Evolutionary conservation across 2,888 invertebrate genomes (phyloP), one percentile per base, ranked within the genome.

Genomic region (Ecdyonurus torrentis): DNA sequence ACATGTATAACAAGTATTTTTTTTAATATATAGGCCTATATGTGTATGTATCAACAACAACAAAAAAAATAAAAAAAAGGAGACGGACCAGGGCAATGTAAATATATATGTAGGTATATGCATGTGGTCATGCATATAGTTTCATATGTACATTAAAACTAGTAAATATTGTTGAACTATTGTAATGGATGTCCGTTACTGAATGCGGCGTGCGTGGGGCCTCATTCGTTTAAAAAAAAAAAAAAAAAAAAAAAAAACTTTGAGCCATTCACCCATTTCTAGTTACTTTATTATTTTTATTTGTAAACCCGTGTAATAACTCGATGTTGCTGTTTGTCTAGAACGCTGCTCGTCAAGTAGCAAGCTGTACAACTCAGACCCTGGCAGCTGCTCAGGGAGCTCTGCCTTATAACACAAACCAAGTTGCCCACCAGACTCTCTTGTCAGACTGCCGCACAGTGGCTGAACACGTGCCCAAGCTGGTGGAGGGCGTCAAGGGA

Each of bases 361-460:
- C 91, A 0, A 84, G 91, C 0, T 87, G 90, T 63, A 92, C 93
- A 0, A 93, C 92, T 0, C 96, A 97, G 73, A 87, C 93, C 69
- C 87, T 96, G 67, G 86, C 91, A 0, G 89, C 95, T 0, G 87
- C 93, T 0, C 89, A 91, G 68, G 87, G 87, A 68, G 91, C 90
- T 0, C 82, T 83, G 1, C 82, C 83, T 23, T 83, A 90, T 74
- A 91, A 87, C 73, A 79, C 81, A 61, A 90, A 89, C 71, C 72
- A 75, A 10, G 72, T 76, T 2, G 80, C 83, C 24, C 81, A 91
- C 75, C 88, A 90, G 70, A 85, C 86, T 22, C 76, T 94, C 1
- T 74, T 84, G 63, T 80, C 83, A 62, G 89, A 91, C 70, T 91
- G 91, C 71, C 81, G 81, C 62, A 78, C 80, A 15, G 83, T 92